A percentile compares a stretch with the other conserved stretches of the same genome.
Evolutionary conservation across 2,888 invertebrate genomes (phyloP).

Genomic region (Helleia helle): DNA sequence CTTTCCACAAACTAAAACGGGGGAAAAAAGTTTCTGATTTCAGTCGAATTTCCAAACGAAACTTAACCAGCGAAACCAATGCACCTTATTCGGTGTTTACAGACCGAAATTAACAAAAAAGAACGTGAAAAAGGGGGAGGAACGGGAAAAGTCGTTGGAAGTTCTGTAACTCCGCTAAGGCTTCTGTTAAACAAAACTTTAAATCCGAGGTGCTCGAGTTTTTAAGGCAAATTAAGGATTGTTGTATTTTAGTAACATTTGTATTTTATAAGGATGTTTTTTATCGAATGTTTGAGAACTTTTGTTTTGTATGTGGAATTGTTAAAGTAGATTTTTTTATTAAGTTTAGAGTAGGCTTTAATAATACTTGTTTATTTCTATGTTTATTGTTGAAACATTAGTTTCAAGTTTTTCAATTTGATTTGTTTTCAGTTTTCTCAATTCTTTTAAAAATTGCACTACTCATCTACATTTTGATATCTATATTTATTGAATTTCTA

Average conservation of each 20-base stretch:
- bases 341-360: no score
- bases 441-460: no score
- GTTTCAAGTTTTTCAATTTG: no score
- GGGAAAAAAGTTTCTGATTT: slow-evolving; percentile 11
- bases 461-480: no score
- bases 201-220: slow-evolving; percentile 19
- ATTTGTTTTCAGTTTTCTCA: no score
- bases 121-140: slow-evolving; percentile 13
- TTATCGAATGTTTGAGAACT: slow-evolving; percentile 2
- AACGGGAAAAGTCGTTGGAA: slow-evolving; percentile 18
- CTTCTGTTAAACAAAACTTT: slow-evolving; percentile 22
- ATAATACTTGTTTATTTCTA: no score
- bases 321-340: background rate
- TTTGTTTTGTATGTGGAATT: background rate
- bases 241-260: slow-evolving; percentile 9
- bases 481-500: no score
- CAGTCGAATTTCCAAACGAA: slow-evolving; percentile 11
- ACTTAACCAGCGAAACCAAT: slow-evolving; percentile 13
- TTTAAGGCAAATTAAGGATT: slow-evolving; percentile 19
- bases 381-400: no score
- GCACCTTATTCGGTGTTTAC: slow-evolving; percentile 16
- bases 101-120: slow-evolving; percentile 21
- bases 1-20: slow-evolving; percentile 12
- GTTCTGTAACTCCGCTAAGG: slow-evolving; percentile 24
- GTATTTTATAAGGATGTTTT: slow-evolving; percentile 4